Conservation (phyloP, 2,888 invertebrate species). For the Ischnus inquisitorius region DNA sequence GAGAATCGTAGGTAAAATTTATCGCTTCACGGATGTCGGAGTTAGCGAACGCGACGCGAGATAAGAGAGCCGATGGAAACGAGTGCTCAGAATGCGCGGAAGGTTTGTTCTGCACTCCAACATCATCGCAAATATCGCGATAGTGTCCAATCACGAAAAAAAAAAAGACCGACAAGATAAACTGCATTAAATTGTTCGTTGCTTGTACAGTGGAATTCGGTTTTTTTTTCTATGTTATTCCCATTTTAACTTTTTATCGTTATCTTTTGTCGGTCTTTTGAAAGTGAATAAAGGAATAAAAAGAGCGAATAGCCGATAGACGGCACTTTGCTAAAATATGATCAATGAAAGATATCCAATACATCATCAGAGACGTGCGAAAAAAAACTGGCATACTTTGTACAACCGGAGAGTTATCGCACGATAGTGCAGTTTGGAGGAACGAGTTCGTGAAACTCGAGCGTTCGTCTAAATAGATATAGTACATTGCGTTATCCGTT, state of each 20-base stretch:
- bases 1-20: constrained; percentile 56
- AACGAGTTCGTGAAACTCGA: neutral
- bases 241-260: no score
- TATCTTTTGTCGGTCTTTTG: neutral
- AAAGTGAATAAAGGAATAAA: neutral
- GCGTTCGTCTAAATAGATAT: neutral
- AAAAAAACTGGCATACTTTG: no score
- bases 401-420: constrained; percentile 1
- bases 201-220: neutral
- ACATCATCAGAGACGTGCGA: no score
- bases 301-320: no score
- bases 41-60: constrained; percentile 37
- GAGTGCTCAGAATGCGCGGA: constrained; percentile 33
- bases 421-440: neutral
- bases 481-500: neutral
- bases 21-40: constrained; percentile 41
- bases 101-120: constrained; percentile 64
- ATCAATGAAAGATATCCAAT: no score
- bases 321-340: no score
- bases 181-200: neutral
- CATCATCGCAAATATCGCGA: constrained; percentile 52
- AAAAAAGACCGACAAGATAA: constrained; percentile 21
- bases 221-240: neutral
- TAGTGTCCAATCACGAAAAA: constrained; percentile 43
- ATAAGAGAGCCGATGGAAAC: constrained; percentile 25